A percentile compares a stretch with the other conserved stretches of the same genome.
Evolutionary conservation across 2,797 vertebrate genomes (phyloP).

Genomic region (Furcifer pardalis): DNA sequence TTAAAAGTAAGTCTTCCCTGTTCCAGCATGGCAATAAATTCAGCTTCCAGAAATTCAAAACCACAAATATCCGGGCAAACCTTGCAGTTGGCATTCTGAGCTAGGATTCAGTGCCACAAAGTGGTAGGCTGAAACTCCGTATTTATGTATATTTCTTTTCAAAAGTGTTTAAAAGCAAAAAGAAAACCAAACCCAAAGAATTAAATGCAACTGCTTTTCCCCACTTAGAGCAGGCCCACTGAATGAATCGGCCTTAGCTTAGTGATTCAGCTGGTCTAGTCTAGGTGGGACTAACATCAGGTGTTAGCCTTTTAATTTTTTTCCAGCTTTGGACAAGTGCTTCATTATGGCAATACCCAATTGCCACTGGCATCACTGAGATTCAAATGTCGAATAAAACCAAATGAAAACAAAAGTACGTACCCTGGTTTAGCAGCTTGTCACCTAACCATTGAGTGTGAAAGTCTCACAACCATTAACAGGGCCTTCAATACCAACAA

Average conservation of each 20-base stretch:
- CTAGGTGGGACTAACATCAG: neutral
- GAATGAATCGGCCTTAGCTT: too few relatives aligned
- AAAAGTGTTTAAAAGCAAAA: neutral
- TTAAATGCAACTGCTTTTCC: too few relatives aligned
- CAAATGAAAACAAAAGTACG: neutral
- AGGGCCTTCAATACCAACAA: neutral
- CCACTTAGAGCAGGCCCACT: neutral
- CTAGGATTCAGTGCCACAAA: neutral
- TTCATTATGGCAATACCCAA: neutral
- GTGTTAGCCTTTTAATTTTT: neutral
- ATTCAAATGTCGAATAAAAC: neutral
- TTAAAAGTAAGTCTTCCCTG: neutral
- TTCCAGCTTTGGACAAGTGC: too few relatives aligned
- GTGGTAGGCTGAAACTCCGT: neutral
- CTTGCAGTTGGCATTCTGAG: neutral
- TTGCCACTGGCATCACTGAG: neutral
- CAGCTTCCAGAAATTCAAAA: neutral
- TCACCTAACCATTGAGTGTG: neutral
- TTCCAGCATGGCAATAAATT: too few relatives aligned
- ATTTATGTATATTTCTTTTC: neutral
- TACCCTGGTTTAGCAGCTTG: neutral
- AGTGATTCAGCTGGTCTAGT: too few relatives aligned
- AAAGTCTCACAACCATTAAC: neutral
- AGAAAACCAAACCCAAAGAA: neutral
- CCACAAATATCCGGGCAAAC: neutral